Evolutionary conservation across 1,140 invertebrate genomes (phyloP).

Genomic region (Periplaneta americana): DNA sequence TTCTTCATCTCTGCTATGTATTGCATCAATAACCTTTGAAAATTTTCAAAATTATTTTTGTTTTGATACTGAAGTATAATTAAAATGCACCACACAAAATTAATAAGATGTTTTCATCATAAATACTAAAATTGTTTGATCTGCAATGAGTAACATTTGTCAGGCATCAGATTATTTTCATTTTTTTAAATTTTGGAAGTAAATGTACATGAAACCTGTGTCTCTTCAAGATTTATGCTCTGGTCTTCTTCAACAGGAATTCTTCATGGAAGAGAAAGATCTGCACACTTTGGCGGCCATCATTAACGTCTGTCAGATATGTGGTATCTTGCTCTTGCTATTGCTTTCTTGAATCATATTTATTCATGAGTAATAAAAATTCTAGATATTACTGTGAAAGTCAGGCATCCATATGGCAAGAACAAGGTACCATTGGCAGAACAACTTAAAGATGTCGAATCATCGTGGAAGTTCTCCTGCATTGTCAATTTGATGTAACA

Average conservation of each 20-base stretch:
- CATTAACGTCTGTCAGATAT: neutral
- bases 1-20: neutral
- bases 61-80: neutral
- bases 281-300: neutral
- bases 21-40: neutral
- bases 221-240: slow-evolving; percentile 18
- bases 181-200: neutral
- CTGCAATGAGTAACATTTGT: neutral
- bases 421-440: neutral
- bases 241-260: slow-evolving; percentile 15
- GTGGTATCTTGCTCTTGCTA: neutral
- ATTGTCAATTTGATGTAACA: neutral
- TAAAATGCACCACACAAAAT: neutral
- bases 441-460: neutral
- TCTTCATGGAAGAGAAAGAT: neutral
- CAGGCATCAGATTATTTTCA: neutral
- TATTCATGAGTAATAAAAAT: neutral
- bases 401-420: neutral
- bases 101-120: neutral
- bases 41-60: neutral
- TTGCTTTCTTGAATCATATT: neutral
- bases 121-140: neutral
- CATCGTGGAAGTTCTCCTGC: neutral
- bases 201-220: neutral
- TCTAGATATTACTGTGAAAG: neutral